phyloP scores from a whole-genome alignment of 2,797 vertebrate species.

The Gouania willdenowi region DNA sequence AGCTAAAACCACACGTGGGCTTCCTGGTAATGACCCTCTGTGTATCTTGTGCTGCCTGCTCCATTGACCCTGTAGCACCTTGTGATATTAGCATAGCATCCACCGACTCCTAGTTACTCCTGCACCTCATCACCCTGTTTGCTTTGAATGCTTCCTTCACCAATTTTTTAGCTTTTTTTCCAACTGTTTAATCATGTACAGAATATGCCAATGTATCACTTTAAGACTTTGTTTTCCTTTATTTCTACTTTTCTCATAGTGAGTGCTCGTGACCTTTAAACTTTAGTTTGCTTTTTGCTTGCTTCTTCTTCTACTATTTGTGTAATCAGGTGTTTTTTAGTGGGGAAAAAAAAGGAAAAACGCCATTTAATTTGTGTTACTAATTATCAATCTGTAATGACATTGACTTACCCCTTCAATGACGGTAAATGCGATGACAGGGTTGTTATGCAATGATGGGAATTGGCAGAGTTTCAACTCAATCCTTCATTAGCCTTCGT shows the following conservation, averaged over 20 bases:
- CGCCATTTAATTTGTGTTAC: conserved; percentile 36
- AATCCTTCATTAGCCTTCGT: conserved; percentile 35
- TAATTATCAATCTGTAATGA: conserved; percentile 50
- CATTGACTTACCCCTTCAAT: conserved; percentile 55
- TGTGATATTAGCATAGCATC: conserved; percentile 47
- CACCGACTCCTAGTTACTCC: conserved; percentile 10
- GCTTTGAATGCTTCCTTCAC: conserved; percentile 25
- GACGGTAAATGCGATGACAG: conserved; percentile 39
- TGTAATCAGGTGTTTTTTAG: conserved; percentile 60
- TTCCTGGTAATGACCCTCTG: conserved; percentile 22
- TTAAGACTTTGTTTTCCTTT: no score
- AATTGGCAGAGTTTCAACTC: conserved; percentile 43
- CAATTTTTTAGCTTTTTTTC: conserved; percentile 34
- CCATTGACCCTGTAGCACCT: conserved; percentile 54
- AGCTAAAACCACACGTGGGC: conserved; percentile 20
- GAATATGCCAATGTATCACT: conserved; percentile 43
- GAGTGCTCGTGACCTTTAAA: conserved; percentile 54
- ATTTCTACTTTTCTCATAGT: conserved; percentile 35
- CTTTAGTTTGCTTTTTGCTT: conserved; percentile 56
- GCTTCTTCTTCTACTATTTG: conserved; percentile 60
- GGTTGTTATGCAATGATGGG: conserved; percentile 35
- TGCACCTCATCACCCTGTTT: conserved; percentile 20
- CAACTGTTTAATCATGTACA: conserved; percentile 51
- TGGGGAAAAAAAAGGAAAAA: conserved; percentile 27
- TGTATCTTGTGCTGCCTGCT: conserved; percentile 63